phyloP scores from a whole-genome alignment of 1,140 invertebrate genomes.

The Oncopodura yosiiana region DNA sequence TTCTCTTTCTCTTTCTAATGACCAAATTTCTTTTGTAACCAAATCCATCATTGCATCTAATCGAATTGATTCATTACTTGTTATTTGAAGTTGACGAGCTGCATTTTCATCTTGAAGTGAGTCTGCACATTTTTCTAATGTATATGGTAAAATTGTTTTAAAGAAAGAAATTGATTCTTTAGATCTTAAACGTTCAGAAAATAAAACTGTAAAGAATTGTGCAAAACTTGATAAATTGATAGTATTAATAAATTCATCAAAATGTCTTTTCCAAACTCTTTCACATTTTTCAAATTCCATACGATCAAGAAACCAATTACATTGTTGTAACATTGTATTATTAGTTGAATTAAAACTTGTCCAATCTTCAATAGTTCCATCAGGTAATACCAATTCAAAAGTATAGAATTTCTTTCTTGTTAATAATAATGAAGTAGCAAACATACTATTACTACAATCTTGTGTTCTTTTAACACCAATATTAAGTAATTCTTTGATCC shows the following conservation, averaged over 20 bases:
- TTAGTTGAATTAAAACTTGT: conserved; percentile 14
- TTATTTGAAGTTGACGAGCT: no score
- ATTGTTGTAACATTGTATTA: conserved; percentile 23
- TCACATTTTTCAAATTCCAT: conserved; percentile 25
- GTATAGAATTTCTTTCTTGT: conserved; percentile 29
- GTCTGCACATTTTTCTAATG: conserved; percentile 20
- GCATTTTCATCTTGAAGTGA: not conserved
- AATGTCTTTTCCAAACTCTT: conserved; percentile 26
- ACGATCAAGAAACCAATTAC: conserved; percentile 22
- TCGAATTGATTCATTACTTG: not conserved
- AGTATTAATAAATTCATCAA: conserved; percentile 24
- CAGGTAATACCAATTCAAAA: conserved; percentile 22
- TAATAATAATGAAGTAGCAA: conserved; percentile 7
- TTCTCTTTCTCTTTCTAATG: conserved; percentile 18
- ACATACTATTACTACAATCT: not conserved
- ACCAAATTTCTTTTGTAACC: conserved; percentile 16
- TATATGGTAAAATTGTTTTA: conserved; percentile 17
- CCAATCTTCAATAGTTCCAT: conserved; percentile 22
- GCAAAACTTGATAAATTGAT: conserved; percentile 17
- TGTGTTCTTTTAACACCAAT: conserved; percentile 12
- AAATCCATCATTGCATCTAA: conserved; percentile 12
- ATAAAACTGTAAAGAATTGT: conserved; percentile 17
- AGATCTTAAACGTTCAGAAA: conserved; percentile 4
- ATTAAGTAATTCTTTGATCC: conserved; percentile 22
- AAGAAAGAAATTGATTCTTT: conserved; percentile 14